Percentiles rank a stretch among this genome's conserved stretches.
Conservation (phyloP, 2,797 vertebrate genomes). For the Bovichtus diacanthus region DNA sequence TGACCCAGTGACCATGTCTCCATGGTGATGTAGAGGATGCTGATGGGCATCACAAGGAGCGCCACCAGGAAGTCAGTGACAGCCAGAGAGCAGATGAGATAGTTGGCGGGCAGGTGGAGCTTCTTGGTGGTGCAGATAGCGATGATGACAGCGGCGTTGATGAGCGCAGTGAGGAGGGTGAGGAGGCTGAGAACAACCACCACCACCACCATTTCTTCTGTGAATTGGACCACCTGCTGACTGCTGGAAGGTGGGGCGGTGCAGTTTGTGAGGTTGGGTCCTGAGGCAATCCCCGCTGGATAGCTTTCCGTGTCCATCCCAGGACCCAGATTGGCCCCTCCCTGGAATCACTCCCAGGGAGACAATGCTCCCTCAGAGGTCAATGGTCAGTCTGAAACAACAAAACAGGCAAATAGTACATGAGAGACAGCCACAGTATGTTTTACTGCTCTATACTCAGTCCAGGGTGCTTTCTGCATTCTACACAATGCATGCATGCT, state of each 20-base stretch:
- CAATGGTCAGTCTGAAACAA: conserved; percentile 41
- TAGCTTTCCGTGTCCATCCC: conserved; percentile 60
- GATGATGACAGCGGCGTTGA: conserved; percentile 89
- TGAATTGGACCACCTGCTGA: conserved; percentile 74
- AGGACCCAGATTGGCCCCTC: not conserved
- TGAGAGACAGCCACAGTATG: not conserved
- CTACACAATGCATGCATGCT: conserved; percentile 6
- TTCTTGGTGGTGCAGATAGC: conserved; percentile 92
- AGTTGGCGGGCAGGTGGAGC: conserved; percentile 92
- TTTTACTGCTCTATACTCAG: not conserved
- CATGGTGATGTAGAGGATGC: conserved; percentile 90
- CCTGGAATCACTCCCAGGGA: conserved; percentile 17
- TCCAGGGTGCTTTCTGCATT: not conserved
- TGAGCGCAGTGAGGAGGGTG: conserved; percentile 85
- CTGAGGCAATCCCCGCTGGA: conserved; percentile 24
- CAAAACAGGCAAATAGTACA: conserved; percentile 6
- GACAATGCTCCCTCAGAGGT: not conserved
- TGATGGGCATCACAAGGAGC: conserved; percentile 92
- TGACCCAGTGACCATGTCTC: conserved; percentile 89
- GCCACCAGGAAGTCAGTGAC: conserved; percentile 93
- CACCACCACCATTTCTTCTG: conserved; percentile 85
- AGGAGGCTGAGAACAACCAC: conserved; percentile 86
- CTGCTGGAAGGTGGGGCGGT: conserved; percentile 76
- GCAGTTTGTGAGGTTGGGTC: conserved; percentile 88
- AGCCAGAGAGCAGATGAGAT: conserved; percentile 93